Percentiles rank a stretch among this genome's conserved stretches.
These are phyloP conservation scores for Pachyuromys duprasi DNA, from an alignment of 2,797 vertebrate genomes.

Conservation along the genomic window DNA sequence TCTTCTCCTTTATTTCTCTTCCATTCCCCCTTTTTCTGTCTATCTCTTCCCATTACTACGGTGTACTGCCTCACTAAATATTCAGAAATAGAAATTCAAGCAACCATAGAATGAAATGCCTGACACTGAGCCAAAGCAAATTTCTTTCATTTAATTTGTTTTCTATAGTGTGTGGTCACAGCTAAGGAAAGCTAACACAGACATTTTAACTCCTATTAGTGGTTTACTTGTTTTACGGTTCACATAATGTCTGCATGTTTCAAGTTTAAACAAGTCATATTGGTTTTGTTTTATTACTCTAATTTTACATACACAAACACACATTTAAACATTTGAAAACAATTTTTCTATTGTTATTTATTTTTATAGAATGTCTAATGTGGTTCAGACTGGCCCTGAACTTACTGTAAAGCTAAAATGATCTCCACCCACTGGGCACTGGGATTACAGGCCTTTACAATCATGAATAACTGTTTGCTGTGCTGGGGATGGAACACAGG, in stretches of 20 bases:
- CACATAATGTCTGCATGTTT: not conserved
- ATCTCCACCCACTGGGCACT: not conserved
- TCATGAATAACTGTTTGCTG: not conserved
- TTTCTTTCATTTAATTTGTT: not conserved
- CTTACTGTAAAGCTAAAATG: not conserved
- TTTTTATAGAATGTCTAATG: not conserved
- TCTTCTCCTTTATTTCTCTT: not conserved
- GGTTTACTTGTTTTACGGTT: not conserved
- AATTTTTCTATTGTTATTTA: not conserved
- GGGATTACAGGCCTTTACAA: not conserved
- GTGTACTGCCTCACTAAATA: not conserved
- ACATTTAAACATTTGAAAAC: not conserved
- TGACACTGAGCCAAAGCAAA: not conserved
- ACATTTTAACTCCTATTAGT: not conserved
- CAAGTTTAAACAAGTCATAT: not conserved
- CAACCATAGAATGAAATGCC: not conserved
- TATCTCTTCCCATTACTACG: not conserved
- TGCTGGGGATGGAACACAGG: not conserved
- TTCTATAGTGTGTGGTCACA: not conserved
- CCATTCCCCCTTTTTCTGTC: not conserved
- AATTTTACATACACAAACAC: not conserved
- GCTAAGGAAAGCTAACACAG: not conserved
- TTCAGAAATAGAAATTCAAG: not conserved
- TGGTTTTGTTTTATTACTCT: not conserved
- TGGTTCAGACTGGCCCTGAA: not conserved